Evolutionary conservation across 2,888 invertebrate species (phyloP).

Genomic region (Caenorhabditis doughertyi): DNA sequence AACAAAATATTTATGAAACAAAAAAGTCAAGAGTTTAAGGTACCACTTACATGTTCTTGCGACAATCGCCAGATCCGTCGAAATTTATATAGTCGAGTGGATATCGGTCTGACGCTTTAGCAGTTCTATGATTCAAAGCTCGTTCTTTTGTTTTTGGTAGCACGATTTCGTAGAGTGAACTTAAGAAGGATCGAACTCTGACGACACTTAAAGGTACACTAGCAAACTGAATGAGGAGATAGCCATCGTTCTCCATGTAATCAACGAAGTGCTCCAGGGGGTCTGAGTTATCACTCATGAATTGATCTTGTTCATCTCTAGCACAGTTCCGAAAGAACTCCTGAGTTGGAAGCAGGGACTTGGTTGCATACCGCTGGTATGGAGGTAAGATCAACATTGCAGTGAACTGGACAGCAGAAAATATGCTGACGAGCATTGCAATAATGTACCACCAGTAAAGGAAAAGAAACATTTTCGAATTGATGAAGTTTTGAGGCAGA

Average conservation of each 20-base stretch:
- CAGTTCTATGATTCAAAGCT: neutral
- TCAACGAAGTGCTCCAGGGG: conserved; percentile 47
- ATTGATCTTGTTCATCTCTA: neutral
- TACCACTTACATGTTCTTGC: neutral
- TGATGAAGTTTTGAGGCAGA: conserved; percentile 69
- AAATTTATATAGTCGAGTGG: neutral
- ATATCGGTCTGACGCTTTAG: neutral
- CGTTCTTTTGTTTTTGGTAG: neutral
- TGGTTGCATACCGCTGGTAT: conserved; percentile 54
- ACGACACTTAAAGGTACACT: conserved; percentile 48
- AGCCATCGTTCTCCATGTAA: conserved; percentile 60
- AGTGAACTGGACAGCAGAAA: conserved; percentile 54
- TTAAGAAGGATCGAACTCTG: conserved; percentile 1
- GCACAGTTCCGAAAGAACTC: conserved; percentile 43
- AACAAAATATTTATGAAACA: neutral
- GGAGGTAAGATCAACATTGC: conserved; percentile 15
- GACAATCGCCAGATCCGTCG: neutral
- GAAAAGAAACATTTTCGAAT: conserved; percentile 69
- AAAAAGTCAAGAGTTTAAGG: no score
- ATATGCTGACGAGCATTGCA: conserved; percentile 50
- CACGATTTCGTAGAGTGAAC: conserved; percentile 16
- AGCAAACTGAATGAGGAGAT: conserved; percentile 43
- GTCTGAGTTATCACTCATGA: conserved; percentile 23
- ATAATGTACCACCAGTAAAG: conserved; percentile 72
- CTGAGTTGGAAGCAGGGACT: conserved; percentile 48